Conservation (phyloP, 1,140 invertebrate species). For the Dicyema japonicum region DNA sequence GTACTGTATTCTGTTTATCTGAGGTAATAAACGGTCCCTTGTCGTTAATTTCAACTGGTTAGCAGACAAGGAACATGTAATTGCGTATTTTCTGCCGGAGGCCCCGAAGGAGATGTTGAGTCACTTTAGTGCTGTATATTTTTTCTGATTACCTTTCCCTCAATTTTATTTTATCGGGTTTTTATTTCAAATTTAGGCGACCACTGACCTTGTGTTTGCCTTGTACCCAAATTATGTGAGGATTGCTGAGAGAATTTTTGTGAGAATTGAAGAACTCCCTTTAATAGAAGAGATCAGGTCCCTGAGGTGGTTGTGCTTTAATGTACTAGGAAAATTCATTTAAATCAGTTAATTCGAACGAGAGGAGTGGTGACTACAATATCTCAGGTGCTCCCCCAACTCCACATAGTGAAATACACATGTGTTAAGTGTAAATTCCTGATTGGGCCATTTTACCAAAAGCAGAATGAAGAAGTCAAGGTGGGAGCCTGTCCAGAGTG, state of each 20-base stretch:
- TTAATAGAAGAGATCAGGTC: slow-evolving; percentile 73
- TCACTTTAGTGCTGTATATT: slow-evolving; percentile 54
- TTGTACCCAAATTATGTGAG: slow-evolving; percentile 82
- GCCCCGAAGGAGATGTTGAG: slow-evolving; percentile 72
- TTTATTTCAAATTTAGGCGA: slow-evolving; percentile 16
- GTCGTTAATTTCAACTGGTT: slow-evolving; percentile 64
- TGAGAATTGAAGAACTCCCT: slow-evolving; percentile 66
- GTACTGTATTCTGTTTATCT: slow-evolving; percentile 14
- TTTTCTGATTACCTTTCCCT: slow-evolving; percentile 1
- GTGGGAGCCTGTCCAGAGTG: slow-evolving; percentile 84
- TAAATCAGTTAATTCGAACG: slow-evolving; percentile 63
- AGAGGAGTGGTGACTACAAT: slow-evolving; percentile 72
- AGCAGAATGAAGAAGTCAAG: slow-evolving; percentile 56
- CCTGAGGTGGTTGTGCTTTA: slow-evolving; percentile 27
- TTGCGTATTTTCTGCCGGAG: slow-evolving; percentile 82
- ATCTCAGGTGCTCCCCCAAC: slow-evolving; percentile 68
- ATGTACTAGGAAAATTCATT: slow-evolving; percentile 25
- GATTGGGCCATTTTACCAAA: slow-evolving; percentile 72
- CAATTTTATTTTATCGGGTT: slow-evolving; percentile 1
- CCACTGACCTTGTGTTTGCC: slow-evolving; percentile 58
- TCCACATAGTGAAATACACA: slow-evolving; percentile 77
- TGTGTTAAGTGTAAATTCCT: slow-evolving; percentile 76
- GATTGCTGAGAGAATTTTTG: slow-evolving; percentile 51
- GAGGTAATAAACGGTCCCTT: slow-evolving; percentile 38
- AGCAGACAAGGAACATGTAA: slow-evolving; percentile 50